phyloP scores from a whole-genome alignment of 37 sponge, comb jelly and placozoan species.

The Eunapius fragilis region DNA sequence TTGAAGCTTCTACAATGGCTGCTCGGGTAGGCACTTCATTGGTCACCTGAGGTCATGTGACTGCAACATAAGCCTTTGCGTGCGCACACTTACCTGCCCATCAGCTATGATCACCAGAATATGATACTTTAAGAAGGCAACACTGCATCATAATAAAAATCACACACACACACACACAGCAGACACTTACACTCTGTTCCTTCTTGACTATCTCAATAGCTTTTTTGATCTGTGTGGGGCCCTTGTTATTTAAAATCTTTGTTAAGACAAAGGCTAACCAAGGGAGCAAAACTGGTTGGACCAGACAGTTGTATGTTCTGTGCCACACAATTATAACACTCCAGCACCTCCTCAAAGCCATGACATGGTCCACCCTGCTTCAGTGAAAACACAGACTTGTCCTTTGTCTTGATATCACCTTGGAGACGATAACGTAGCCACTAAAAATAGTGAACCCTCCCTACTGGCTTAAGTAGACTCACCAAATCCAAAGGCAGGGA shows the following conservation, averaged over 20 bases:
- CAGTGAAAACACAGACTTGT: constrained; percentile 6
- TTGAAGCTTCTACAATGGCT: constrained; percentile 23
- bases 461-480: no score
- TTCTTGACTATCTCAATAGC: constrained; percentile 32
- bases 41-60: constrained; percentile 4
- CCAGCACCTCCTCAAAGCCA: not conserved
- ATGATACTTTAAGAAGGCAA: constrained; percentile 1
- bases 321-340: constrained; percentile 9
- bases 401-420: constrained; percentile 26
- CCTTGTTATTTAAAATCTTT: no score
- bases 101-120: constrained; percentile 45
- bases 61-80: no score
- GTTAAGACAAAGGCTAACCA: not conserved
- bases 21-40: constrained; percentile 5
- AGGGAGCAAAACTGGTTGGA: constrained; percentile 40
- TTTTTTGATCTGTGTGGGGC: constrained; percentile 9
- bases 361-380: constrained; percentile 2
- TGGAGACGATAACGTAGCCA: no score
- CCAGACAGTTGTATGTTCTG: constrained; percentile 12
- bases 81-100: constrained; percentile 1
- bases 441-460: no score
- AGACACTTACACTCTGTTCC: no score
- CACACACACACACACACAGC: no score
- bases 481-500: no score
- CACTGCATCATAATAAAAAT: no score